Percentiles rank a stretch among this genome's conserved stretches.
These are phyloP conservation scores for Passer domesticus DNA, from an alignment of 2,113 vertebrate genomes.

Conservation along the genomic window DNA sequence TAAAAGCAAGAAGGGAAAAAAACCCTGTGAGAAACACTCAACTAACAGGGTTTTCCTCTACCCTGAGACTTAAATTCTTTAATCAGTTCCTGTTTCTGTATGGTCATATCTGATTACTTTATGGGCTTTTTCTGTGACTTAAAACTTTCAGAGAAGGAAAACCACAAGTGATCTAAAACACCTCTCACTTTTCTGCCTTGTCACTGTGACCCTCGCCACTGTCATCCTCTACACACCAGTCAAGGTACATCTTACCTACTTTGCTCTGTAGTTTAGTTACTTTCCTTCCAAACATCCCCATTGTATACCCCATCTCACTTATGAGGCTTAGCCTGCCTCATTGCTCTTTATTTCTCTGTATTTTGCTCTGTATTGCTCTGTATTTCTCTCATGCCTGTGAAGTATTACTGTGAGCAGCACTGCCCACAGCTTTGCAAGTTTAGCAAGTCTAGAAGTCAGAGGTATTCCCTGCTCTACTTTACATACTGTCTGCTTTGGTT, in stretches of 20 bases:
- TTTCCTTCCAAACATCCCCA: background rate
- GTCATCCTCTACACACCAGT: background rate
- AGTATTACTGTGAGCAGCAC: background rate
- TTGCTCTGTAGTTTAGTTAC: background rate
- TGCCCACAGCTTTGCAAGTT: background rate
- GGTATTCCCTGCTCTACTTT: conserved; percentile 3
- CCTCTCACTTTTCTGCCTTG: conserved; percentile 26
- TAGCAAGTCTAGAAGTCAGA: background rate
- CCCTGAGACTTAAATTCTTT: background rate
- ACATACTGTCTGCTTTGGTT: background rate
- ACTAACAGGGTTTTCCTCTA: background rate
- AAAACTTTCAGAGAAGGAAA: conserved; percentile 24
- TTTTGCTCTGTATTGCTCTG: background rate
- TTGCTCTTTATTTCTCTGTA: background rate
- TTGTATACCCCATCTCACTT: background rate
- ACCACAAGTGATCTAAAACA: background rate
- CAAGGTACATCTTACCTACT: background rate
- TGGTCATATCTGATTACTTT: conserved; percentile 1
- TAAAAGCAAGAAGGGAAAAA: background rate
- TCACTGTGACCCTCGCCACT: background rate
- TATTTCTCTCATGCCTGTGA: background rate
- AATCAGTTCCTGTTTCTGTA: background rate
- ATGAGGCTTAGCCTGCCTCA: background rate
- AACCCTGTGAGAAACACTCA: background rate
- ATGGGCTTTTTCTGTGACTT: conserved; percentile 15